These are phyloP conservation scores for Malaclemys terrapin DNA, from an alignment of 2,113 vertebrate species.

Conservation along the genomic window DNA sequence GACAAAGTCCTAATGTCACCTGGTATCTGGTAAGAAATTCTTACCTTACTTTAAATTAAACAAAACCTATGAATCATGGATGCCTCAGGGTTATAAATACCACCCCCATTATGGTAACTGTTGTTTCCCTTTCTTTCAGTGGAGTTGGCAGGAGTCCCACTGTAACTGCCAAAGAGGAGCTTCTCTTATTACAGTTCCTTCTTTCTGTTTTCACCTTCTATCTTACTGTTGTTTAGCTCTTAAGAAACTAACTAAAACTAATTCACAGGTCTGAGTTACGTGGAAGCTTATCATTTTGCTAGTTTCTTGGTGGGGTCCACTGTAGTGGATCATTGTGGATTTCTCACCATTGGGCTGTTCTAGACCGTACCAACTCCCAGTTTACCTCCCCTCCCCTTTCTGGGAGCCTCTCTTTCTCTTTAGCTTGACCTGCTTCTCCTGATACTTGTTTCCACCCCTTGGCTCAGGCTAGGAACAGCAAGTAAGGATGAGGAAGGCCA, in stretches of 20 bases:
- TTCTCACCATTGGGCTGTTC: neutral
- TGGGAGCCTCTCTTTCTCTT: neutral
- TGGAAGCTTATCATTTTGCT: slow-evolving; percentile 15
- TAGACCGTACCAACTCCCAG: neutral
- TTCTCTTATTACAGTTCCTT: slow-evolving; percentile 60
- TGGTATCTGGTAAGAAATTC: slow-evolving; percentile 61
- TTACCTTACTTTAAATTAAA: slow-evolving; percentile 34
- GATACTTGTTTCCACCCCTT: slow-evolving; percentile 59
- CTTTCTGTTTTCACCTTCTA: slow-evolving; percentile 39
- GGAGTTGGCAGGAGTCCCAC: slow-evolving; percentile 67
- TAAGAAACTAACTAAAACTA: slow-evolving; percentile 10
- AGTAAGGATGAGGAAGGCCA: slow-evolving; percentile 33
- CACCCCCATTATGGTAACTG: slow-evolving; percentile 65
- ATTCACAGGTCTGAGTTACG: neutral
- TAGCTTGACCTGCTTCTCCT: slow-evolving; percentile 64
- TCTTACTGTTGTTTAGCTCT: slow-evolving; percentile 48
- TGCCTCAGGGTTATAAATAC: slow-evolving; percentile 69
- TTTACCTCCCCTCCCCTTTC: slow-evolving; percentile 49
- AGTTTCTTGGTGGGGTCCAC: neutral
- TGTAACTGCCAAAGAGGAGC: slow-evolving; percentile 43
- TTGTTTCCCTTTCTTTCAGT: slow-evolving; percentile 62
- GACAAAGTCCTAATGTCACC: slow-evolving; percentile 44
- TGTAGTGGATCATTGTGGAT: neutral
- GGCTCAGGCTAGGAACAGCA: slow-evolving; percentile 64
- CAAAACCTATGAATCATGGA: slow-evolving; percentile 62